These are phyloP conservation scores for Chondrosia reniformis DNA, from an alignment of 37 sponge, comb jelly and placozoan species.

Conservation along the genomic window DNA sequence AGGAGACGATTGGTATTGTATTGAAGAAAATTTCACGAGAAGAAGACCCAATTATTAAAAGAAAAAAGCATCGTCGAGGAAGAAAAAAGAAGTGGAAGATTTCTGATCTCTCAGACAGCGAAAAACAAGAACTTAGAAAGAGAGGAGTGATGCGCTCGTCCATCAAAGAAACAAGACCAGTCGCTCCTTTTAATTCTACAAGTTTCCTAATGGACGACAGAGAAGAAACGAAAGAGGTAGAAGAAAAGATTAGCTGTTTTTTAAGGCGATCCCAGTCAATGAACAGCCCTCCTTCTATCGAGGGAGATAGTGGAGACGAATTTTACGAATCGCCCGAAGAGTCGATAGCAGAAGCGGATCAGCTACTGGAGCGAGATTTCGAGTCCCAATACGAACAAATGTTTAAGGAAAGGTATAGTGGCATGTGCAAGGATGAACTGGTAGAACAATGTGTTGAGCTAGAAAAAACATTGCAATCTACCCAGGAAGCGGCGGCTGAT, in stretches of 20 bases:
- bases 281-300: slow-evolving; percentile 7
- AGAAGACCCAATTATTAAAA: not conserved
- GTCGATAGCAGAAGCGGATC: slow-evolving; percentile 1
- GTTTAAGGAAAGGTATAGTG: not conserved
- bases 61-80: slow-evolving; percentile 23
- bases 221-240: slow-evolving; percentile 8
- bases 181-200: slow-evolving; percentile 39
- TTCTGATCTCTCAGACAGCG: slow-evolving; percentile 28
- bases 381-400: slow-evolving; percentile 14
- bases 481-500: not conserved
- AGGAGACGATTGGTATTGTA: not conserved
- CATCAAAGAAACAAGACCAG: slow-evolving; percentile 20
- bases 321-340: slow-evolving; percentile 27
- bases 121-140: slow-evolving; percentile 28
- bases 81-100: slow-evolving; percentile 41
- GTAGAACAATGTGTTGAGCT: slow-evolving; percentile 28
- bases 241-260: not conserved
- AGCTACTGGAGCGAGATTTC: slow-evolving; percentile 26
- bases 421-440: slow-evolving; percentile 31
- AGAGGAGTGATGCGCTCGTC: not conserved
- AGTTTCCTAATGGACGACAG: slow-evolving; percentile 46
- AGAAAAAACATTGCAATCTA: slow-evolving; percentile 13
- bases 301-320: slow-evolving; percentile 5
- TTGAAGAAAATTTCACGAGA: slow-evolving; percentile 2
- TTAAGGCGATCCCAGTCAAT: slow-evolving; percentile 12